phyloP scores from a whole-genome alignment of 2,113 vertebrate genomes.

The Bubo scandiacus region DNA sequence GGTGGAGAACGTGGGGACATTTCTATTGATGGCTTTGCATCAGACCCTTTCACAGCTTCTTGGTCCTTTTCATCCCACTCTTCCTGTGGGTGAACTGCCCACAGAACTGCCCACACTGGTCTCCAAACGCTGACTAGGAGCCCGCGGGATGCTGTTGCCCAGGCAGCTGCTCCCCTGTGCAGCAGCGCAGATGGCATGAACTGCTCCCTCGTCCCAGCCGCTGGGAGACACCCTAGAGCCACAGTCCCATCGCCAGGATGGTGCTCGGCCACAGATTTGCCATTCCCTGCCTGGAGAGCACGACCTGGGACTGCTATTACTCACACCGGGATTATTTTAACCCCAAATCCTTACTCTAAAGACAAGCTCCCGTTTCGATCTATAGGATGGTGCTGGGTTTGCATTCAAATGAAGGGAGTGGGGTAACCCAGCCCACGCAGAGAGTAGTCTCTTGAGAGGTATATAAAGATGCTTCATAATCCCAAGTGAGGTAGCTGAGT shows the following conservation, averaged over 20 bases:
- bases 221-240: not conserved
- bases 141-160: not conserved
- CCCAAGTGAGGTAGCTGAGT: conserved; percentile 46
- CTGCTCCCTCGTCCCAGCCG: not conserved
- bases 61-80: not conserved
- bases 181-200: rapidly evolving
- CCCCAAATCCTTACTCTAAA: not conserved
- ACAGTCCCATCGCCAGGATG: not conserved
- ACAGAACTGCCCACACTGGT: not conserved
- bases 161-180: not conserved
- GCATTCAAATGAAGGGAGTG: not conserved
- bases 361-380: not conserved
- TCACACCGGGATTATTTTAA: not conserved
- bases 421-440: not conserved
- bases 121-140: not conserved
- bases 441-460: not conserved
- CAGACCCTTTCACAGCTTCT: not conserved
- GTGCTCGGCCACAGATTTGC: not conserved
- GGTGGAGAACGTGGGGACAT: rapidly evolving
- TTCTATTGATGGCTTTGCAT: not conserved
- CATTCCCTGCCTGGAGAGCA: not conserved
- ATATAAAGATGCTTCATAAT: not conserved
- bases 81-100: not conserved
- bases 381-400: not conserved
- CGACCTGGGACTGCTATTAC: not conserved